Conservation (phyloP, 2,888 invertebrate species). For the Scaptomyza parva region DNA sequence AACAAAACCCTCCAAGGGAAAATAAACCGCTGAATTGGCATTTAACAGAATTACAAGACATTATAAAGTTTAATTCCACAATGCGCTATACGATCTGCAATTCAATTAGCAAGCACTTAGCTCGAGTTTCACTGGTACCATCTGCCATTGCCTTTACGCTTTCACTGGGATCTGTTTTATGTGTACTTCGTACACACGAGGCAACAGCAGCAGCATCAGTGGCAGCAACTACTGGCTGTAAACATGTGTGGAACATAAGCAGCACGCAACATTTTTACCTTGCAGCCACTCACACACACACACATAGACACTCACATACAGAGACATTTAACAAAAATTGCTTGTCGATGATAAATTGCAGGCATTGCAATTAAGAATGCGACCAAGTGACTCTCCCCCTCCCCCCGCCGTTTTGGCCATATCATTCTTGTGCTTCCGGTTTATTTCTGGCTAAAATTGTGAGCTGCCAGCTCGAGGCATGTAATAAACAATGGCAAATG, state of each 20-base stretch:
- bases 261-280: constrained; percentile 51
- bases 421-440: not conserved
- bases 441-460: constrained; percentile 10
- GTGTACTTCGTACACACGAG: constrained; percentile 21
- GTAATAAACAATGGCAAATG: constrained; percentile 71
- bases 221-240: constrained; percentile 24
- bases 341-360: constrained; percentile 70
- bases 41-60: constrained; percentile 2
- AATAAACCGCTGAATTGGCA: not conserved
- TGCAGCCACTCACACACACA: constrained; percentile 21
- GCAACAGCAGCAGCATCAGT: not conserved
- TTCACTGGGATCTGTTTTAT: constrained; percentile 37
- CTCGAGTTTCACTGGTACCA: constrained; percentile 11
- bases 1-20: too few species aligned
- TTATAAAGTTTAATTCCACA: not conserved
- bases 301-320: not conserved
- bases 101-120: constrained; percentile 60
- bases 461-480: constrained; percentile 27
- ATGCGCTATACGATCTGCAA: constrained; percentile 5
- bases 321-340: constrained; percentile 48
- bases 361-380: constrained; percentile 69
- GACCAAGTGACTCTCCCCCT: constrained; percentile 19
- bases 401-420: not conserved
- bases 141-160: constrained; percentile 14
- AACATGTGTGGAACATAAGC: constrained; percentile 57